Percentiles rank a stretch among this genome's conserved stretches.
These are phyloP conservation scores for Formica selysi DNA, from an alignment of 1,140 invertebrate genomes.

Conservation along the genomic window DNA sequence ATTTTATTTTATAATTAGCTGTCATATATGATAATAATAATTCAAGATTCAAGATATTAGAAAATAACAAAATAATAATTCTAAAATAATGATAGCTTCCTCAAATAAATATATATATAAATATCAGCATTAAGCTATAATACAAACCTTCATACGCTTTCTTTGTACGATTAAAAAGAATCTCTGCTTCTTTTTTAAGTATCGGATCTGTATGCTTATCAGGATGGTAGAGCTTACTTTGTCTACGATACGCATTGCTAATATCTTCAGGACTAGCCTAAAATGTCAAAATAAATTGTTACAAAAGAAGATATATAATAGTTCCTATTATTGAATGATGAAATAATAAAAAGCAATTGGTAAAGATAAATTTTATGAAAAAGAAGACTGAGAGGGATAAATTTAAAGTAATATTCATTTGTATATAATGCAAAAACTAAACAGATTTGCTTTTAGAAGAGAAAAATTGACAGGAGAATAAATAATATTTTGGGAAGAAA, in stretches of 20 bases:
- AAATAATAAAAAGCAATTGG: not conserved
- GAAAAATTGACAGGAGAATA: not conserved
- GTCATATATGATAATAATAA: not conserved
- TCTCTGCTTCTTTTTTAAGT: constrained; percentile 95
- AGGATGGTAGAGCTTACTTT: constrained; percentile 97
- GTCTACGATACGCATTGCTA: constrained; percentile 94
- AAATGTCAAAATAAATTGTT: constrained; percentile 72
- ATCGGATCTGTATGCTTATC: constrained; percentile 95
- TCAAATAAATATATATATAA: not conserved
- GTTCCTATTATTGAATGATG: constrained; percentile 7
- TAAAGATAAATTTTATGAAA: constrained; percentile 8
- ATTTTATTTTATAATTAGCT: constrained; percentile 1
- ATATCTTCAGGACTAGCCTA: constrained; percentile 96
- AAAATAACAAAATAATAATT: constrained; percentile 13
- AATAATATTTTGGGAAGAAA: not conserved
- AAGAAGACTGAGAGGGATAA: not conserved
- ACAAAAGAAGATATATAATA: not conserved
- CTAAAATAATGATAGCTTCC: not conserved
- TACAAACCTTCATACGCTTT: constrained; percentile 95
- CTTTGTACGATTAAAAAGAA: constrained; percentile 96
- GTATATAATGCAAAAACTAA: not conserved
- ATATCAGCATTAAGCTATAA: not conserved
- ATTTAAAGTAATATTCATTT: not conserved
- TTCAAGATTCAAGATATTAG: not conserved
- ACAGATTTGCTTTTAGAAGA: not conserved